Percentiles rank a stretch among this genome's conserved stretches.
Evolutionary conservation across 30 jellyfish, hydroid and myxozoan genomes (phyloP).

Genomic region (Aurelia aurita): DNA sequence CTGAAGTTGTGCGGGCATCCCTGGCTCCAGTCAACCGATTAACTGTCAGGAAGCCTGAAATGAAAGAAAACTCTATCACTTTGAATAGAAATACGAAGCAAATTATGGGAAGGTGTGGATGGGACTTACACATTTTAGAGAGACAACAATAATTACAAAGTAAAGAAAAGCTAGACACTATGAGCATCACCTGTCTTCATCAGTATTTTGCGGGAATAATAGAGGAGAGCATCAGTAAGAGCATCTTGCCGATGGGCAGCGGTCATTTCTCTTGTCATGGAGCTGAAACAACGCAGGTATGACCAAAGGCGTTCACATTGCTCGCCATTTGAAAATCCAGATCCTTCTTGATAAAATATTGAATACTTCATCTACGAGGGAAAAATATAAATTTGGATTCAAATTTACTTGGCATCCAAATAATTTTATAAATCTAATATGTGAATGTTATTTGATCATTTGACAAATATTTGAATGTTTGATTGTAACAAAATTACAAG

Average conservation of each 20-base stretch:
- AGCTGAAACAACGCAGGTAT: constrained; percentile 42
- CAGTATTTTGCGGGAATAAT: constrained; percentile 7
- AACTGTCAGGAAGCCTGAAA: constrained; percentile 34
- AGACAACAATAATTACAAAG: no score
- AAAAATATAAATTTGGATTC: neutral
- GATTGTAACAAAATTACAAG: no score
- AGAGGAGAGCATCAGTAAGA: constrained; percentile 57
- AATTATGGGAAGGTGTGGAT: neutral
- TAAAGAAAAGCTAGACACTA: neutral
- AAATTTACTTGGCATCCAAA: neutral
- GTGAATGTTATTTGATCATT: neutral
- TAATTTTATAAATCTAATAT: neutral
- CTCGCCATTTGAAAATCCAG: constrained; percentile 45
- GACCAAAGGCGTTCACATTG: constrained; percentile 64
- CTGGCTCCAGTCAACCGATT: constrained; percentile 25
- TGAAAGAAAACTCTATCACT: neutral
- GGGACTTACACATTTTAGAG: neutral
- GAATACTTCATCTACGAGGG: constrained; percentile 28
- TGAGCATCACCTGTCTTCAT: constrained; percentile 12
- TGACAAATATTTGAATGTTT: no score
- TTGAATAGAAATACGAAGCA: neutral
- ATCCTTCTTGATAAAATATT: constrained; percentile 26
- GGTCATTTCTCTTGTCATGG: constrained; percentile 53
- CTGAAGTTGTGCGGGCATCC: constrained; percentile 29
- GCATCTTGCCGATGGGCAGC: constrained; percentile 59